phyloP scores from a whole-genome alignment of 2,797 vertebrate species.

The Squalus acanthias region DNA sequence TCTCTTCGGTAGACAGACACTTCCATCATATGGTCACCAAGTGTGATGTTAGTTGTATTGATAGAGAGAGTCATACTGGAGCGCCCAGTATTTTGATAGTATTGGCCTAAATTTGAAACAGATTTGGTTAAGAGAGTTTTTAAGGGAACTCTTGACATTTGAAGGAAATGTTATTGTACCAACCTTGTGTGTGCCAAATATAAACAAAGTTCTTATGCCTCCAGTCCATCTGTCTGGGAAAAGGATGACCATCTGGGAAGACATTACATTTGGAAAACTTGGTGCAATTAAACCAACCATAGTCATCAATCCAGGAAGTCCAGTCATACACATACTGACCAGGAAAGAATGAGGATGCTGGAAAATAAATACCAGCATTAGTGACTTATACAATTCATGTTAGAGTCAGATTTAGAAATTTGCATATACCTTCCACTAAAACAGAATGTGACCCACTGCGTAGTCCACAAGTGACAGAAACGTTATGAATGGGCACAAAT shows the following conservation, averaged over 20 bases:
- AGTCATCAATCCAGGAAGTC: slow-evolving; percentile 72
- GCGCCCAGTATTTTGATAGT: slow-evolving; percentile 69
- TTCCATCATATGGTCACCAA: slow-evolving; percentile 76
- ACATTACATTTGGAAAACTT: slow-evolving; percentile 56
- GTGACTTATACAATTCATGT: not conserved
- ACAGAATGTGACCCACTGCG: not conserved
- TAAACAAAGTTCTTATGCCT: slow-evolving; percentile 76
- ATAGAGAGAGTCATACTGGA: slow-evolving; percentile 69
- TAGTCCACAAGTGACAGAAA: not conserved
- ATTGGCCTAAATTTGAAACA: slow-evolving; percentile 66
- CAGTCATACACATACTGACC: slow-evolving; percentile 74
- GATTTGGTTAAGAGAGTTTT: not conserved
- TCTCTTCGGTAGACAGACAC: slow-evolving; percentile 77
- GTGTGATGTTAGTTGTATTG: slow-evolving; percentile 70
- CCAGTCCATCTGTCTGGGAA: slow-evolving; percentile 71
- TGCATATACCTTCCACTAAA: not conserved
- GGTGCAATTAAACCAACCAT: slow-evolving; percentile 60
- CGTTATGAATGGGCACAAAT: not conserved
- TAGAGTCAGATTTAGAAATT: not conserved
- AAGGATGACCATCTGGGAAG: slow-evolving; percentile 82
- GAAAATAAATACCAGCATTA: slow-evolving; percentile 44
- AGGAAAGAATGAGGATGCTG: slow-evolving; percentile 55
- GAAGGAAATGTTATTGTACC: slow-evolving; percentile 42
- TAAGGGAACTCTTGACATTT: not conserved
- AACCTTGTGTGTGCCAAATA: slow-evolving; percentile 81